These are phyloP conservation scores for Camponotus vicinus DNA, from an alignment of 1,140 invertebrate species.

Conservation along the genomic window DNA sequence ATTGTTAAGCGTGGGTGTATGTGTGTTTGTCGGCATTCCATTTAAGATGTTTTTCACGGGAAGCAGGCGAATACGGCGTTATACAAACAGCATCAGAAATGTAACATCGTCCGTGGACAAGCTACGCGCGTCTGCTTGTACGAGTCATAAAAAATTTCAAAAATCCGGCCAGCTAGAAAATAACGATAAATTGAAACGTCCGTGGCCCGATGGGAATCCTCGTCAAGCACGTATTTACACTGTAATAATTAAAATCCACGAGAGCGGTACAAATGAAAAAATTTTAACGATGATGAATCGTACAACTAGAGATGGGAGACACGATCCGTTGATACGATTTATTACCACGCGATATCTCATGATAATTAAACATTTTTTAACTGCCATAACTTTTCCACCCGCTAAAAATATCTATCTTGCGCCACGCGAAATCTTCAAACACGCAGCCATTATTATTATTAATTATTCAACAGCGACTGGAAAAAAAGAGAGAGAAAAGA, in stretches of 20 bases:
- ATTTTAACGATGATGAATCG: slow-evolving; percentile 55
- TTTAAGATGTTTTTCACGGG: slow-evolving; percentile 32
- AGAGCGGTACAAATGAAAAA: slow-evolving; percentile 50
- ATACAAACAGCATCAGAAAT: slow-evolving; percentile 5
- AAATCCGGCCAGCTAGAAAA: slow-evolving; percentile 55
- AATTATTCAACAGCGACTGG: not conserved
- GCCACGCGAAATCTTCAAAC: not conserved
- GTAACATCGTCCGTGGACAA: not conserved
- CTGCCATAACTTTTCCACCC: slow-evolving; percentile 11
- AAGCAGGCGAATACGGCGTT: slow-evolving; percentile 10
- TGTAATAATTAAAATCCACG: slow-evolving; percentile 64
- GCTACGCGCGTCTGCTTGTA: not conserved
- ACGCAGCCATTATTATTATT: too few species aligned
- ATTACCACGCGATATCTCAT: slow-evolving; percentile 52
- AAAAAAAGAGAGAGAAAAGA: too few species aligned
- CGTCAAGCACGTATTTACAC: slow-evolving; percentile 64
- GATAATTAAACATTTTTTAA: slow-evolving; percentile 52
- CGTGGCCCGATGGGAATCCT: slow-evolving; percentile 52
- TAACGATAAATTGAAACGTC: slow-evolving; percentile 61
- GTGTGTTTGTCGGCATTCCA: not conserved
- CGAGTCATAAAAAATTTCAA: slow-evolving; percentile 29
- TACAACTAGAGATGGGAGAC: slow-evolving; percentile 22
- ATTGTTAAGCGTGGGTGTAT: slow-evolving; percentile 16
- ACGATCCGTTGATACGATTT: slow-evolving; percentile 49
- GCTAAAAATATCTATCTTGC: slow-evolving; percentile 10